Conservation (phyloP, 2,797 vertebrate species). For the Molothrus aeneus region DNA sequence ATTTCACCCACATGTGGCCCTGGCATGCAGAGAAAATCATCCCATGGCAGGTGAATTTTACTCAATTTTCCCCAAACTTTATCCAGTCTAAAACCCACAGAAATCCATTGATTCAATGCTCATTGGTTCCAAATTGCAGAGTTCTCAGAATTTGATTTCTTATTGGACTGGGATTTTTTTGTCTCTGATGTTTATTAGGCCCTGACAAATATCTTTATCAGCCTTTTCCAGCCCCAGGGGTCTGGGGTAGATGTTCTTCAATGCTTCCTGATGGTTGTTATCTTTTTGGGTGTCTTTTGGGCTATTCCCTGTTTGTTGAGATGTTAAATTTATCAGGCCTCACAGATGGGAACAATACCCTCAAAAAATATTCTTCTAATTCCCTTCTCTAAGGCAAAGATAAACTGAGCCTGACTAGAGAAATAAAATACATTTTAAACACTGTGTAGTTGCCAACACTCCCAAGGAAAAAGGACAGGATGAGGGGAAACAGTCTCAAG, state of each 20-base stretch:
- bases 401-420: not conserved
- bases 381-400: not conserved
- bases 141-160: not conserved
- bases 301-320: not conserved
- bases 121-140: not conserved
- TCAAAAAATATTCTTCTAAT: not conserved
- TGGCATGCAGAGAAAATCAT: not conserved
- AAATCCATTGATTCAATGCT: not conserved
- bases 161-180: rapidly evolving
- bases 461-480: not conserved
- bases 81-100: not conserved
- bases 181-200: not conserved
- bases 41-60: no score
- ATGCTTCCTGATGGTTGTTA: not conserved
- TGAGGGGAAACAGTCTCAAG: not conserved
- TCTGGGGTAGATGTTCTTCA: not conserved
- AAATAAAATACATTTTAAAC: not conserved
- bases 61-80: rapidly evolving
- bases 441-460: not conserved
- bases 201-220: not conserved
- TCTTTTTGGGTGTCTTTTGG: not conserved
- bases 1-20: not conserved
- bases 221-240: not conserved
- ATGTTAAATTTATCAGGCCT: no score
- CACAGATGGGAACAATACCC: no score